Conservation (phyloP, 2,888 invertebrate species). For the Apomyelois bistriatella region DNA sequence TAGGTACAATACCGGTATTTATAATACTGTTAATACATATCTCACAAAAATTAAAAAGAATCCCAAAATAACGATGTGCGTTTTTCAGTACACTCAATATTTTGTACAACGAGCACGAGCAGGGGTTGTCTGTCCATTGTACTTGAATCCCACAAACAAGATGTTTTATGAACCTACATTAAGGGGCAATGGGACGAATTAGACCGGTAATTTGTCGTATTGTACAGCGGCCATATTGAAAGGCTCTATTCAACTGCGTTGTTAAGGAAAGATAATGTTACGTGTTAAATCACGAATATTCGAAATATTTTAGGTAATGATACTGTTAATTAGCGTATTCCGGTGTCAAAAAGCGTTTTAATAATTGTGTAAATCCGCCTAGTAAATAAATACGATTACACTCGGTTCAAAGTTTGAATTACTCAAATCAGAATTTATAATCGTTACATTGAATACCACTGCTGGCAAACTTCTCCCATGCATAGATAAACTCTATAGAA, state of each 20-base stretch:
- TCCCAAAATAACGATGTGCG: too few species aligned
- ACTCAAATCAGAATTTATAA: too few species aligned
- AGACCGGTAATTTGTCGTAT: conserved; percentile 55
- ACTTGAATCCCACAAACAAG: conserved; percentile 62
- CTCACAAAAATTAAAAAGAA: too few species aligned
- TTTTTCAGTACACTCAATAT: background rate
- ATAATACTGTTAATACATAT: too few species aligned
- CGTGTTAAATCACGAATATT: background rate
- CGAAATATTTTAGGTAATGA: background rate
- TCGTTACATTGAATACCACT: too few species aligned
- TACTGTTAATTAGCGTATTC: background rate
- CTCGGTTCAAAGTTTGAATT: too few species aligned
- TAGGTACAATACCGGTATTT: too few species aligned
- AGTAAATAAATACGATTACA: too few species aligned
- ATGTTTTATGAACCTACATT: conserved; percentile 71
- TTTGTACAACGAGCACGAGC: conserved; percentile 35
- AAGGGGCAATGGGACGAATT: conserved; percentile 61
- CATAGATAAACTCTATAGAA: too few species aligned
- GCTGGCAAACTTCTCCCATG: too few species aligned
- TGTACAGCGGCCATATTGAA: conserved; percentile 29
- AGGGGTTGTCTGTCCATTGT: conserved; percentile 47
- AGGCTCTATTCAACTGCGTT: conserved; percentile 14
- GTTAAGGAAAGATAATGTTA: conserved; percentile 33
- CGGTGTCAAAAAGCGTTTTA: background rate
- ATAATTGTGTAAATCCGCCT: too few species aligned